Conservation (phyloP, 2,888 invertebrate species). For the Mesodorylaimus sp. region DNA sequence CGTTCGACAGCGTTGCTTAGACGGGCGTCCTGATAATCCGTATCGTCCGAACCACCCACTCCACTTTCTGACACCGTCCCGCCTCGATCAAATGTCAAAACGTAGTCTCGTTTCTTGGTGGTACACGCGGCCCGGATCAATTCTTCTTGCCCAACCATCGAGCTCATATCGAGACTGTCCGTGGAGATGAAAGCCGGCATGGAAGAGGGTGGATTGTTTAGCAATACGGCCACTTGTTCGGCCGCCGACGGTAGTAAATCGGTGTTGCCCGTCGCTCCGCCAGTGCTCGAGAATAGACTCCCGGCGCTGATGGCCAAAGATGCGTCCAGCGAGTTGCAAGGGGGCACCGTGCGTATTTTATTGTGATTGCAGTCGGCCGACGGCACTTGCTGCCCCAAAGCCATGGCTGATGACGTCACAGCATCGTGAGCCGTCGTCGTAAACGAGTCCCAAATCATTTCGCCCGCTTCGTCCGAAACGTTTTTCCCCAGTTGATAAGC, state of each 20-base stretch:
- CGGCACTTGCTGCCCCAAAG: not conserved
- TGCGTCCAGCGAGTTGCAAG: not conserved
- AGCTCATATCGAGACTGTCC: constrained; percentile 22
- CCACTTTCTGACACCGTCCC: constrained; percentile 2
- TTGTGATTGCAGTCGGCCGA: not conserved
- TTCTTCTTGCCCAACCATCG: not conserved
- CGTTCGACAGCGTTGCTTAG: not conserved
- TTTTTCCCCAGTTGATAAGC: too few relatives aligned
- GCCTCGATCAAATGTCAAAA: constrained; percentile 22
- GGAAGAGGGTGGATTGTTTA: not conserved
- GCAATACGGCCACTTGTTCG: too few relatives aligned
- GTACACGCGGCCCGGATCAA: constrained; percentile 13
- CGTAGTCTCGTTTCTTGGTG: constrained; percentile 24
- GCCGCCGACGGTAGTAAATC: too few relatives aligned
- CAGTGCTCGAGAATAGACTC: not conserved
- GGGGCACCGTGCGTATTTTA: not conserved
- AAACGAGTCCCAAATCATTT: too few relatives aligned
- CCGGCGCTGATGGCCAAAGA: not conserved
- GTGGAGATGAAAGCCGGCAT: constrained; percentile 18
- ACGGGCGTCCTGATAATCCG: not conserved
- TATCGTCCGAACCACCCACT: too few relatives aligned
- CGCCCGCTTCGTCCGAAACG: too few relatives aligned
- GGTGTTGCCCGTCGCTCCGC: too few relatives aligned
- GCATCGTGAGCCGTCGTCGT: too few relatives aligned
- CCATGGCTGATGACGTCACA: too few relatives aligned